phyloP scores from a whole-genome alignment of 2,113 vertebrate species.

The Heteronetta atricapilla region DNA sequence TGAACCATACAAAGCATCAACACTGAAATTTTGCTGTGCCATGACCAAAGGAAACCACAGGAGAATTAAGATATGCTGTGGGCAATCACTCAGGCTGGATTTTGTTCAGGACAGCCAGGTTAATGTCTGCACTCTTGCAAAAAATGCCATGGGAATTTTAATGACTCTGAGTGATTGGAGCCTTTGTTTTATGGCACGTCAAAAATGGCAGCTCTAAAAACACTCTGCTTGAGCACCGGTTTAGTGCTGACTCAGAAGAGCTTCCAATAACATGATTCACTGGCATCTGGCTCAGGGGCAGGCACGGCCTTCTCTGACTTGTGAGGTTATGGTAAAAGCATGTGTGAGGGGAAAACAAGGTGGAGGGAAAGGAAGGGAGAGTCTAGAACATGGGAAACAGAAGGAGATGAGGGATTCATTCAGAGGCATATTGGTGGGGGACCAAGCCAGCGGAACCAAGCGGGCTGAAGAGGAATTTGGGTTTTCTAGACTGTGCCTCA shows the following conservation, averaged over 20 bases:
- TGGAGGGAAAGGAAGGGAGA: not conserved
- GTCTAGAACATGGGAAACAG: not conserved
- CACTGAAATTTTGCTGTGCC: slow-evolving; percentile 63
- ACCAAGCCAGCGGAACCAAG: not conserved
- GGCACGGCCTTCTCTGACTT: not conserved
- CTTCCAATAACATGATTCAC: slow-evolving; percentile 22
- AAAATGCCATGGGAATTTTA: slow-evolving; percentile 73
- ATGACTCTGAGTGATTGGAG: slow-evolving; percentile 65
- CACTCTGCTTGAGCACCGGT: slow-evolving; percentile 21
- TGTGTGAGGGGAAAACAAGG: not conserved
- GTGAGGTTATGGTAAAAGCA: not conserved
- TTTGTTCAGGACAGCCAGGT: slow-evolving; percentile 71
- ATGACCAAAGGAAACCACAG: slow-evolving; percentile 62
- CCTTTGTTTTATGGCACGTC: slow-evolving; percentile 60
- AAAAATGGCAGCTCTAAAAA: slow-evolving; percentile 61
- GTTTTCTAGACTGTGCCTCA: not conserved
- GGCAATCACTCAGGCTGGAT: slow-evolving; percentile 70
- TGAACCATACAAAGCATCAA: slow-evolving; percentile 59
- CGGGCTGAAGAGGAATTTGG: not conserved
- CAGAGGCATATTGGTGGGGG: not conserved
- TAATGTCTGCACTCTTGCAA: slow-evolving; percentile 68
- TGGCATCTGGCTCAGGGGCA: not conserved
- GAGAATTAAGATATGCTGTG: slow-evolving; percentile 67
- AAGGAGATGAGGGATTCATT: not conserved
- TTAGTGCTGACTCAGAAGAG: slow-evolving; percentile 64